Evolutionary conservation across 2,113 vertebrate genomes (phyloP).

Genomic region (Poecile atricapillus): DNA sequence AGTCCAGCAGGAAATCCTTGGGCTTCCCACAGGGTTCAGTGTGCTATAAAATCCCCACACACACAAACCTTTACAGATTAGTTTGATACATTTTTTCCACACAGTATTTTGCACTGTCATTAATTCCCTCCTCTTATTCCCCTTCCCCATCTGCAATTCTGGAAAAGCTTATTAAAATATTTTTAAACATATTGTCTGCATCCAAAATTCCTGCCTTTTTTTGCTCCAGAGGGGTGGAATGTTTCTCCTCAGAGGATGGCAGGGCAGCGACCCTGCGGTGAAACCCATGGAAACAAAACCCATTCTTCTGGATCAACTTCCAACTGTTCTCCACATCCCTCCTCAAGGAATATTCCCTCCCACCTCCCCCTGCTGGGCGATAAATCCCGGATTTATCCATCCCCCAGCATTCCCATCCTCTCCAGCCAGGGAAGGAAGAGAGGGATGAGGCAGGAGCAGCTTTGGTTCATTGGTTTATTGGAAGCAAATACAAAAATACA

Average conservation of each 20-base stretch:
- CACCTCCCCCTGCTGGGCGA: background rate
- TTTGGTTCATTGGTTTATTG: constrained; percentile 65
- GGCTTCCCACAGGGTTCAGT: constrained; percentile 42
- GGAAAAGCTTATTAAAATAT: constrained; percentile 79
- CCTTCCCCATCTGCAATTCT: constrained; percentile 65
- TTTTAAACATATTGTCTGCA: constrained; percentile 62
- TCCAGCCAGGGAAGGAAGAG: background rate
- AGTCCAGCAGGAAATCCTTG: constrained; percentile 2
- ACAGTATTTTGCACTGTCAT: constrained; percentile 77
- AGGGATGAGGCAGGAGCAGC: background rate
- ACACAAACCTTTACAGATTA: background rate
- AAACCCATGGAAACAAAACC: background rate
- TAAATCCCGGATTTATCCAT: background rate
- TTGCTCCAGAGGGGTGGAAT: background rate
- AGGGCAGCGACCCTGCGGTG: background rate
- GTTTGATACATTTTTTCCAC: constrained; percentile 59
- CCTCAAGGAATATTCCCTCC: background rate
- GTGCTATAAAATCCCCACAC: background rate
- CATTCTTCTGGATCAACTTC: background rate
- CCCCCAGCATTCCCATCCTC: background rate
- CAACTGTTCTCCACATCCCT: background rate
- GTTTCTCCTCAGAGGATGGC: background rate
- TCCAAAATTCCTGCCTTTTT: background rate
- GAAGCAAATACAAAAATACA: constrained; percentile 77
- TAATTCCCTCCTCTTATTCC: constrained; percentile 33